Evolutionary conservation across 2,888 invertebrate genomes (phyloP), one percentile per base, ranked within the genome.

Genomic region (Drosophila ustulata): DNA sequence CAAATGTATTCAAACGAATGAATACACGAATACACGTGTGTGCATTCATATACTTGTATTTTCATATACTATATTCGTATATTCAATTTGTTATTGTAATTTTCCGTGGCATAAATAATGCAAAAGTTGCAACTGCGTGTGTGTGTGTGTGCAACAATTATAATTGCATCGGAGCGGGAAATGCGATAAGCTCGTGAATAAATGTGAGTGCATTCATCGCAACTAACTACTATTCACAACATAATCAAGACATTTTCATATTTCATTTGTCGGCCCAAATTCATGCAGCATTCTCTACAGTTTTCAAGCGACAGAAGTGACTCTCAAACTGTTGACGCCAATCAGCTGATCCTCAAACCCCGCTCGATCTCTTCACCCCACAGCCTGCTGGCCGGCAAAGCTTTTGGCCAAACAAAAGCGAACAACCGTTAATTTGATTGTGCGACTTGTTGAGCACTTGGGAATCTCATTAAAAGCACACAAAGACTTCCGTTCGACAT

Each of bases 401-500:
- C 66, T 57, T 57, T 55, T 43, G 43, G 8, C 30, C 18, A 41
- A 53, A 53, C 28, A 18, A 53, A 30, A 37, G 41, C 43, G 51
- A 62, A 71, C 25, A 50, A 66, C 74, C 66, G 75, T 75, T 75
- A 75, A 75, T 71, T 75, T 66, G 66, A 59, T 66, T 58, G 71
- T 41, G 57, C 69, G 59, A 69, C 59, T 65, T 46, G 56, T 65
- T 46, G 51, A 52, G 47, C 56, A 61, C 70, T 65, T 63, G 39
- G 58, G 25, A 64, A 45, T 61, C 69, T 65, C 74, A 74, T 74
- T 69, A 74, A 61, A 61, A 53, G 50, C 70, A 55, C 50, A 57
- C 47, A 73, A 68, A 79, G 66, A 77, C 80, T 74, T 82, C 77
- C 80, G 82, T 68, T 80, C 51, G 58, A 50, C 63, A 47, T 43